Base-by-base conservation (phyloP, 2,888 invertebrate genomes). In the Lithophane ornitopus region DNA sequence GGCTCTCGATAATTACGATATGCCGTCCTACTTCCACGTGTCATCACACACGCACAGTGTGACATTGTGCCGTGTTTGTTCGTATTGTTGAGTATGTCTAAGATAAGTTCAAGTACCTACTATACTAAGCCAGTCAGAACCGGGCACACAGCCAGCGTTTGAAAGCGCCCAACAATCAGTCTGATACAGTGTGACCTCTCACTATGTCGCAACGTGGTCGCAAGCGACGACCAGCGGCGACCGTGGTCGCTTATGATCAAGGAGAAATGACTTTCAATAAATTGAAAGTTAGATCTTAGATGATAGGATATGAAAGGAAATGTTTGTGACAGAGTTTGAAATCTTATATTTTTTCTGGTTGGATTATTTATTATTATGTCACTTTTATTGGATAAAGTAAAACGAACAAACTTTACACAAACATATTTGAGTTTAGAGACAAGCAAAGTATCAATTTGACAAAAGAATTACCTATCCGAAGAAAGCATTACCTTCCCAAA, bases 251-350 rank as follows among this genome's bases (percentile, higher is more conserved):
- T 76, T 80, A 82, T 77, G 78, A 86, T 80, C 88, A 87, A 84
- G 86, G 84, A 87, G 84, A 78, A 58, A 85, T 62, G 56, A 84
- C 88, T 87, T 87, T 87, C 86, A 74, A 87, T 86, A 77, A 71
- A 80, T 86, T 86, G 76, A 80, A 87, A 82, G 77, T 80, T 80
- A 54, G 62, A 61, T 80, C 14, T 68, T 14, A 49, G 49, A 52
- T 70, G 52, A 69, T 69, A 56, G 56, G 54, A 65, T 78, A 73
- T 70, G 49, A 80, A 75, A 74, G 59, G 58, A 72, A 44, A 61
- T 62, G 22, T n/a, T 59, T 59, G 66, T 70, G 22, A 44, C 34
- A 39, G 16, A 14, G n/a, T 0, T 12, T 14, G 16, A 16, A 56
- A 28, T 56, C 0, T 26, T 56, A 2, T 56, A 8, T 54, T 28